These are phyloP conservation scores for Atrina japonica DNA, from an alignment of 2,888 invertebrate genomes.

Conservation along the genomic window DNA sequence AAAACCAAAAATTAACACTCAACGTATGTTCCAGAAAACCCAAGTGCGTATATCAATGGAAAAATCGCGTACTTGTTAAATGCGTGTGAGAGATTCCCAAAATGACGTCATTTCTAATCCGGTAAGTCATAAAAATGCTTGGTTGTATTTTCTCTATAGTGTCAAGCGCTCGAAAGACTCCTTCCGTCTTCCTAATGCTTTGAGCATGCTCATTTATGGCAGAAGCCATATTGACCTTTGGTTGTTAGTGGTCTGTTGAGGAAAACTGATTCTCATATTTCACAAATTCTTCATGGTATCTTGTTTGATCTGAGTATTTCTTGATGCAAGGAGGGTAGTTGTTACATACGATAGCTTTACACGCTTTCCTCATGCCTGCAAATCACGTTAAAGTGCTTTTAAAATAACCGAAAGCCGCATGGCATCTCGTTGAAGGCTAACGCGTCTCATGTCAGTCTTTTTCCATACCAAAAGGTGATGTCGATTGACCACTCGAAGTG, in stretches of 20 bases:
- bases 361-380: too few relatives aligned
- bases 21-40: too few relatives aligned
- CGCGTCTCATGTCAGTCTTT: background rate
- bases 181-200: conserved; percentile 16
- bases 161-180: background rate
- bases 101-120: conserved; percentile 38
- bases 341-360: too few relatives aligned
- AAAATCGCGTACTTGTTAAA: too few relatives aligned
- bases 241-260: conserved; percentile 41
- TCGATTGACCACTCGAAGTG: too few relatives aligned
- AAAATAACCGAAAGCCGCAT: conserved; percentile 1
- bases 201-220: conserved; percentile 46
- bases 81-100: conserved; percentile 6
- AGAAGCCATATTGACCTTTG: conserved; percentile 52
- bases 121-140: conserved; percentile 25
- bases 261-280: conserved; percentile 19
- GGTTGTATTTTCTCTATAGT: conserved; percentile 15
- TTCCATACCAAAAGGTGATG: too few relatives aligned
- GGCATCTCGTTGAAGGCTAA: conserved; percentile 7
- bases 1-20: too few relatives aligned
- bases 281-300: background rate
- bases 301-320: too few relatives aligned
- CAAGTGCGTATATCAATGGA: background rate
- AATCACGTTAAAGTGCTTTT: too few relatives aligned
- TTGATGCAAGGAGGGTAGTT: too few relatives aligned